These are phyloP conservation scores for Alces alces DNA, from an alignment of 2,113 vertebrate genomes.

Conservation along the genomic window DNA sequence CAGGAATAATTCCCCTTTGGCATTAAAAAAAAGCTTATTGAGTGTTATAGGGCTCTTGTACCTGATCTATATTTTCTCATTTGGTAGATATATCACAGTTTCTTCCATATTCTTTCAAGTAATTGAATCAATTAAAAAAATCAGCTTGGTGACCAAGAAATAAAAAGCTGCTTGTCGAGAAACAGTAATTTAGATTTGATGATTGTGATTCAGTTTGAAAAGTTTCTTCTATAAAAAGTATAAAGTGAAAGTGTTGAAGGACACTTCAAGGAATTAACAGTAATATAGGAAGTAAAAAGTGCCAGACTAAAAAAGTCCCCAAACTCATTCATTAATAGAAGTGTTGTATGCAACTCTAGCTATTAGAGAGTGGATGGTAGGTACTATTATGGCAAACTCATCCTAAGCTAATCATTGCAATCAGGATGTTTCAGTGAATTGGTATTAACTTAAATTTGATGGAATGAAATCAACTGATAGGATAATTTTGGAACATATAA, in stretches of 20 bases:
- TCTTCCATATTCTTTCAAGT: conserved; percentile 33
- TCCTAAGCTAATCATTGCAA: not conserved
- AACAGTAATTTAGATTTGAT: conserved; percentile 21
- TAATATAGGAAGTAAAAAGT: not conserved
- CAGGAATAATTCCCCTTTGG: not conserved
- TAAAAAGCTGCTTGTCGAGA: conserved; percentile 6
- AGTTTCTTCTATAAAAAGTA: conserved; percentile 9
- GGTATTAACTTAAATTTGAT: not conserved
- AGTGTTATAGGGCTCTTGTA: not conserved
- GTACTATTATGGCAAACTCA: not conserved
- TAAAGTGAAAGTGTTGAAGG: conserved; percentile 20
- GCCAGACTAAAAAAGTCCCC: not conserved
- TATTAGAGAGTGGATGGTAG: not conserved
- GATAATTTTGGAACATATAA: not conserved
- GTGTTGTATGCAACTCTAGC: not conserved
- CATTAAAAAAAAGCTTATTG: not conserved
- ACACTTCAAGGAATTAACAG: conserved; percentile 31
- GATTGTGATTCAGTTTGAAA: not conserved
- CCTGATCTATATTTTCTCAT: not conserved
- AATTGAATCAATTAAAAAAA: conserved; percentile 45
- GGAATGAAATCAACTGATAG: not conserved
- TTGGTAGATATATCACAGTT: conserved; percentile 19
- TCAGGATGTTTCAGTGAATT: not conserved
- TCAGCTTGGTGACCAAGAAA: not conserved
- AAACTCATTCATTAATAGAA: not conserved